A percentile compares a stretch with the other conserved stretches of the same genome.
These are phyloP conservation scores for Caenorhabditis sp. DNA, from an alignment of 2,888 invertebrate genomes.

Conservation along the genomic window DNA sequence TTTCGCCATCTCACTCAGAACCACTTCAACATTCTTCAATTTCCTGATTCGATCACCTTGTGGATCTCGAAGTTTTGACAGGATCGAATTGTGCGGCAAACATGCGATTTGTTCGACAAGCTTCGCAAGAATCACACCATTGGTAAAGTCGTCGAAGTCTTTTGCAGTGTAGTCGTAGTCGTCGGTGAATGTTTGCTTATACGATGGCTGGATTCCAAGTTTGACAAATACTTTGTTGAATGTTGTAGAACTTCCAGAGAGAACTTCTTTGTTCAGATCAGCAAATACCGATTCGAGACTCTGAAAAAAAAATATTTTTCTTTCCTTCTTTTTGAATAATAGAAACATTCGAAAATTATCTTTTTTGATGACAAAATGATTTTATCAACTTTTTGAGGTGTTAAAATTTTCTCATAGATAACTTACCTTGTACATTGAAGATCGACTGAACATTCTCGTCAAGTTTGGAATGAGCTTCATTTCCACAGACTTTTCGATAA, in stretches of 20 bases:
- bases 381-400: no score
- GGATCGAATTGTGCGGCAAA: conserved; percentile 10
- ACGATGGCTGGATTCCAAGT: conserved; percentile 32
- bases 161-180: conserved; percentile 41
- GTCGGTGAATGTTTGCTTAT: conserved; percentile 44
- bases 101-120: conserved; percentile 24
- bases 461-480: conserved; percentile 26
- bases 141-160: conserved; percentile 33
- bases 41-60: conserved; percentile 45
- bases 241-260: conserved; percentile 32
- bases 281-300: conserved; percentile 34
- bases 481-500: conserved; percentile 27
- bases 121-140: conserved; percentile 50
- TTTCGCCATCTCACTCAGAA: conserved; percentile 15
- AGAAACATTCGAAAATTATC: no score
- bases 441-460: conserved; percentile 35
- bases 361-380: no score
- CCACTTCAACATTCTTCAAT: conserved; percentile 43
- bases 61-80: conserved; percentile 14
- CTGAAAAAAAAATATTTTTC: no score
- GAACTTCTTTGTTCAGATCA: conserved; percentile 36
- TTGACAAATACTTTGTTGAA: conserved; percentile 32
- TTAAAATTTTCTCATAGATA: no score
- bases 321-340: no score
- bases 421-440: conserved; percentile 22